Evolutionary conservation across 2,113 vertebrate species (phyloP).

Genomic region (Neogale vison): DNA sequence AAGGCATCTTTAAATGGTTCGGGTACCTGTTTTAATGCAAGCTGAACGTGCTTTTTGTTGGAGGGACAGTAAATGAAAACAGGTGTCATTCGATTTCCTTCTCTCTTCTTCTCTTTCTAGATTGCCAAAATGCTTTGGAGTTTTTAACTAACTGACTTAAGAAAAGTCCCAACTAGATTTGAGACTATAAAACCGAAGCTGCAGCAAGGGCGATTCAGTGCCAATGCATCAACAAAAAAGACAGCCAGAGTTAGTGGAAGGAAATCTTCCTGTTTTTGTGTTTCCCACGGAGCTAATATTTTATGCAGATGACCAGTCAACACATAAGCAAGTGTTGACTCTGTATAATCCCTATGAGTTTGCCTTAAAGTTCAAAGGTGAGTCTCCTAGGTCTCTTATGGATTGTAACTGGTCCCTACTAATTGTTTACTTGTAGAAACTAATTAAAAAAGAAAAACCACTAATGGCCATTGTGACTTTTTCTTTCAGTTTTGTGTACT

Average conservation of each 20-base stretch:
- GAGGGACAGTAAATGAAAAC: constrained; percentile 66
- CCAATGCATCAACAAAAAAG: constrained; percentile 99
- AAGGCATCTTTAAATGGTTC: constrained; percentile 29
- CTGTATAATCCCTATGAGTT: constrained; percentile 99
- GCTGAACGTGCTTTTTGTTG: constrained; percentile 8
- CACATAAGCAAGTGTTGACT: constrained; percentile 99
- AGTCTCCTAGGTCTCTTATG: constrained; percentile 79
- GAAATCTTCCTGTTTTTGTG: constrained; percentile 99
- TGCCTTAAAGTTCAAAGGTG: constrained; percentile 99
- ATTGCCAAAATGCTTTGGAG: constrained; percentile 88
- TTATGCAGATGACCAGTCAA: constrained; percentile 98
- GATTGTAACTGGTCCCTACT: constrained; percentile 45
- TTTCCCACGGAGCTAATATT: constrained; percentile 99
- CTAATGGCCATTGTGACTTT: constrained; percentile 77
- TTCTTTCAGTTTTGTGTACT: constrained; percentile 95
- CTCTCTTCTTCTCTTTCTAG: constrained; percentile 74
- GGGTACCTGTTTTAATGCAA: constrained; percentile 26
- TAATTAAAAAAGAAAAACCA: neutral
- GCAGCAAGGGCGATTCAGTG: constrained; percentile 90
- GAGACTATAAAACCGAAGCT: constrained; percentile 85
- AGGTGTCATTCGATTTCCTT: constrained; percentile 71
- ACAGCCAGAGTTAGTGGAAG: constrained; percentile 99
- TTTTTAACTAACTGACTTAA: constrained; percentile 84
- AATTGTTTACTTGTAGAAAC: constrained; percentile 65
- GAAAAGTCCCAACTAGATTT: constrained; percentile 81